Base-by-base conservation (phyloP, 1,140 invertebrate genomes). In the Meloidogyne exigua region DNA sequence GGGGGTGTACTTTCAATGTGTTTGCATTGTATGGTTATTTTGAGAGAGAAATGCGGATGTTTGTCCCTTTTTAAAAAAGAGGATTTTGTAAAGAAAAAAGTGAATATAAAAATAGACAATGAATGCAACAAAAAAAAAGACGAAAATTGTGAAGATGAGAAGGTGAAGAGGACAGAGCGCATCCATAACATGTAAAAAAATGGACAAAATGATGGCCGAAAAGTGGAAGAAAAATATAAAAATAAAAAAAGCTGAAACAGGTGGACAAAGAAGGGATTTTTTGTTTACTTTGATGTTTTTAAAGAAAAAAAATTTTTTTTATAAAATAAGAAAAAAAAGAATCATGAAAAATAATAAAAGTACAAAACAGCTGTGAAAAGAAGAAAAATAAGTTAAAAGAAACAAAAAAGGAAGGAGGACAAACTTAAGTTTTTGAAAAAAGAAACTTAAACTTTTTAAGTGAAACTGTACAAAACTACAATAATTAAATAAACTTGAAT, bases 91-190 rank as follows among this genome's bases (percentile, higher is more conserved):
- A 21, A 15, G 44, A 44, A 44, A 49, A 57, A 57, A 57, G 49
- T 57, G 49, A 57, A 57, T 57, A 57, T 57, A n/a, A n/a, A 44
- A 39, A 39, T 44, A 18, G 2, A 44, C 42, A 44, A 15, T 57
- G 49, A 57, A 57, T 57, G 49, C 49, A n/a, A 57, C 49, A 57
- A 57, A 57, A 57, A 57, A 57, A 9, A 21, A 5, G 18, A 13
- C 2, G 18, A 49, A 18, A 39, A 39, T 39, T 39, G 36, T 39
- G 15, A 57, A 57, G 18, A 57, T n/a, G 49, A n/a, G 49, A 57
- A 57, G 49, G 49, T 57, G 49, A 57, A 57, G 49, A 57, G 49
- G 49, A 57, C 49, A 57, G 49, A 57, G 44, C 44, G 44, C 49
- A 57, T 57, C 49, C 49, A 57, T 57, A n/a, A 57, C 18, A 39